Evolutionary conservation across 2,113 vertebrate genomes (phyloP), one percentile per base, ranked within the genome.

Genomic region (Dasypus novemcinctus): DNA sequence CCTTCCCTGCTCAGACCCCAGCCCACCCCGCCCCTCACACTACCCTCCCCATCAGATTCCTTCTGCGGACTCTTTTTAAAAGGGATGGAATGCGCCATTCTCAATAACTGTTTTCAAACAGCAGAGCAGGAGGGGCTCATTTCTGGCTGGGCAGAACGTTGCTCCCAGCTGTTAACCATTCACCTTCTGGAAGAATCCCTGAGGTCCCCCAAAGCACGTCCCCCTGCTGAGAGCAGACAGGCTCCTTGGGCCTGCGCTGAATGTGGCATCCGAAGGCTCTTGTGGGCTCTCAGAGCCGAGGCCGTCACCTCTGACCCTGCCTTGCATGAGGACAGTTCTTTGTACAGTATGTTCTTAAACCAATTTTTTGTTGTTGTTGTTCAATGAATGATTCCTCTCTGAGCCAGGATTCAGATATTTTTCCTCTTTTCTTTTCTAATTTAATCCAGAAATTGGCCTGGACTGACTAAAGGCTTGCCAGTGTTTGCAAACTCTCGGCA

Each of bases 401-500:
- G 20, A 95, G 95, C 93, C 93, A 93, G 90, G 69, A 93, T 85
- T 95, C 38, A 46, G 49, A 92, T 84, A 71, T 87, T 93, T 97
- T 92, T 57, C 80, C 49, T 93, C 59, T 83, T 95, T 96, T 95
- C 86, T 96, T 91, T 93, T 92, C 94, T 97, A 95, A 95, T 93
- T 96, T 93, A 97, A 96, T 97, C 76, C 95, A 97, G 96, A 96
- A 96, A 92, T 95, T 97, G 95, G 96, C 96, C 96, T 96, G 92
- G 80, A 71, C 82, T 93, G 69, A 21, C 81, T 43, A 31, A 61
- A 95, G 76, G 27, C 81, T 95, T 97, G 96, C 96, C 96, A 97
- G 96, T 78, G 81, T 96, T 97, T 96, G 87, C 92, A 93, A 96
- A 96, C 92, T 83, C 83, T 94, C 95, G 69, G 64, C 95, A 92